Evolutionary conservation across 2,797 vertebrate species (phyloP).

Genomic region (Sternarchorhynchus goeldii): DNA sequence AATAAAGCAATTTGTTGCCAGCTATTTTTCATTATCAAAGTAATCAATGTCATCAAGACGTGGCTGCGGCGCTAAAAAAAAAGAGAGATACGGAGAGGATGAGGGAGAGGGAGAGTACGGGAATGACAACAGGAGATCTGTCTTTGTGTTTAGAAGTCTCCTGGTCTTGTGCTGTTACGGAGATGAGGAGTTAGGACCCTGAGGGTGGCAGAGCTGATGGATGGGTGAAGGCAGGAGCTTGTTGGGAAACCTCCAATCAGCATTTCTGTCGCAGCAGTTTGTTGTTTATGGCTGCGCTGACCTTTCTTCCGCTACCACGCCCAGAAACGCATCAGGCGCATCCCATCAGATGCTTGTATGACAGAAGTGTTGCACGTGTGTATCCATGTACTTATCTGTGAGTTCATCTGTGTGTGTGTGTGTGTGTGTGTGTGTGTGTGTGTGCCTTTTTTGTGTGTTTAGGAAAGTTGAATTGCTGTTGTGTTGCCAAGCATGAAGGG

Average conservation of each 20-base stretch:
- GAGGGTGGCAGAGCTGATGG: slow-evolving; percentile 19
- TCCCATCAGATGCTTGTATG: slow-evolving; percentile 55
- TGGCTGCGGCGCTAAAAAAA: slow-evolving; percentile 68
- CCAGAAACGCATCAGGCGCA: slow-evolving; percentile 60
- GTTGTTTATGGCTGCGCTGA: slow-evolving; percentile 46
- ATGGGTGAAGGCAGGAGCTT: slow-evolving; percentile 33
- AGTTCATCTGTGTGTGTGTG: background rate
- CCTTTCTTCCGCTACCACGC: slow-evolving; percentile 67
- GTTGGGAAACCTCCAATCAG: slow-evolving; percentile 50
- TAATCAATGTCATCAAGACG: too few relatives aligned
- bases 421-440: slow-evolving; percentile 3
- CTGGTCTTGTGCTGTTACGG: slow-evolving; percentile 20
- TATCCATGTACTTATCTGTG: background rate
- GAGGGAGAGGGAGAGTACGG: background rate
- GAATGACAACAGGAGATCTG: slow-evolving; percentile 2
- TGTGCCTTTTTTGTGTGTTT: too few relatives aligned
- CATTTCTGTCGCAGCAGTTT: slow-evolving; percentile 12
- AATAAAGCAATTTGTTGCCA: too few relatives aligned
- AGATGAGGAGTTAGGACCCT: slow-evolving; percentile 30
- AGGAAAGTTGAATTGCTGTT: background rate
- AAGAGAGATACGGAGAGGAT: slow-evolving; percentile 26
- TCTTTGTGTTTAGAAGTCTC: background rate
- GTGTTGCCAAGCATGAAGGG: slow-evolving; percentile 13
- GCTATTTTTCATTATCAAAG: too few relatives aligned
- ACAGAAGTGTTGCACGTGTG: background rate